phyloP scores from a whole-genome alignment of 2,888 invertebrate species.

The Dioctria linearis region DNA sequence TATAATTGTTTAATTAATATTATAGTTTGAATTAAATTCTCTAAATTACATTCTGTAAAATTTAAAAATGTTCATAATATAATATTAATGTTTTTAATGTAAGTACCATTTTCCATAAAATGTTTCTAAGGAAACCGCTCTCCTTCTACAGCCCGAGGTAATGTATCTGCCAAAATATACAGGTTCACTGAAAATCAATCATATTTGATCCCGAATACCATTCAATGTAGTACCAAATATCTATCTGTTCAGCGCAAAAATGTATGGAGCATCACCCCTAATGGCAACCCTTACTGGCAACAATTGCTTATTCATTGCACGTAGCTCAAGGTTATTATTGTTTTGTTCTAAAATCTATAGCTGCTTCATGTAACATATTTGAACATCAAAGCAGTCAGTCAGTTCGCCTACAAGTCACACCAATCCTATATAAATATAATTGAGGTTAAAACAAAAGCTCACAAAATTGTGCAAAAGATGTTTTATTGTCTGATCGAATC shows the following conservation, averaged over 20 bases:
- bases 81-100: no score
- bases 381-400: conserved; percentile 36
- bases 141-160: neutral
- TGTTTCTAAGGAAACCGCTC: neutral
- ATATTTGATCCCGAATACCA: conserved; percentile 48
- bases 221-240: conserved; percentile 20
- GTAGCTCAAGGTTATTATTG: conserved; percentile 45
- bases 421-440: neutral
- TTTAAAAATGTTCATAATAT: no score
- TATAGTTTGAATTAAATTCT: no score
- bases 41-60: neutral
- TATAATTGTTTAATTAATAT: no score
- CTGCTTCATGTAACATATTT: conserved; percentile 27
- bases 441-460: conserved; percentile 13
- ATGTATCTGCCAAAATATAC: conserved; percentile 5
- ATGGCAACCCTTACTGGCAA: conserved; percentile 25
- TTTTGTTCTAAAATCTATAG: conserved; percentile 50
- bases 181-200: conserved; percentile 41
- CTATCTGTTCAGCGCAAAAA: conserved; percentile 40
- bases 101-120: neutral
- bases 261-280: conserved; percentile 20
- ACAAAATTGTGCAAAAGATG: conserved; percentile 44
- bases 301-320: conserved; percentile 42
- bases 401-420: neutral
- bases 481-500: conserved; percentile 43